Percentiles rank a stretch among this genome's conserved stretches.
These are phyloP conservation scores for Rhodophaea formosa DNA, from an alignment of 2,888 invertebrate genomes.

Conservation along the genomic window DNA sequence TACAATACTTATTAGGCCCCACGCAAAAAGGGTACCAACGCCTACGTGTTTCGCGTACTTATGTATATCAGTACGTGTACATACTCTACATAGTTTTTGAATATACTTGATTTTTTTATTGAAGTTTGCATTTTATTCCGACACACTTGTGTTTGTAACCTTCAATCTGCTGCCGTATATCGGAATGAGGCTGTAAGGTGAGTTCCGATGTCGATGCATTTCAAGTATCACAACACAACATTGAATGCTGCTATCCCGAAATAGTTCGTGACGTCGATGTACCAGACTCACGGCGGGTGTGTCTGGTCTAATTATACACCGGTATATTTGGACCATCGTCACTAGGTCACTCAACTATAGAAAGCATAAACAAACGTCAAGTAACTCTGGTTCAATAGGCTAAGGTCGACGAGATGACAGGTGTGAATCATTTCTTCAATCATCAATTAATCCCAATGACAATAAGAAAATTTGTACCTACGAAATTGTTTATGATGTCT, in stretches of 20 bases:
- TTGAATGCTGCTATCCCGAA: constrained; percentile 27
- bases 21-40: too few relatives aligned
- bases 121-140: too few relatives aligned
- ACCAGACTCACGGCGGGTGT: constrained; percentile 57
- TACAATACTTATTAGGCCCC: too few relatives aligned
- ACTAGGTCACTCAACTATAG: constrained; percentile 46
- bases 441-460: neutral
- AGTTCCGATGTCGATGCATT: neutral
- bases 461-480: neutral
- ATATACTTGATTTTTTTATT: too few relatives aligned
- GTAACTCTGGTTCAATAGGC: constrained; percentile 24
- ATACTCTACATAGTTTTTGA: too few relatives aligned
- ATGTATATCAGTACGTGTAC: too few relatives aligned
- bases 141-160: too few relatives aligned
- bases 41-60: too few relatives aligned
- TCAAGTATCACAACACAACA: neutral
- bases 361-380: constrained; percentile 27
- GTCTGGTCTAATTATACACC: constrained; percentile 56
- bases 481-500: too few relatives aligned
- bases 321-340: constrained; percentile 43
- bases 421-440: constrained; percentile 2
- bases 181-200: too few relatives aligned
- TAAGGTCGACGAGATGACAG: constrained; percentile 23
- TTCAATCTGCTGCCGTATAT: too few relatives aligned
- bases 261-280: constrained; percentile 32